phyloP scores from a whole-genome alignment of 1,140 invertebrate species.

The Vollenhovia emeryi region DNA sequence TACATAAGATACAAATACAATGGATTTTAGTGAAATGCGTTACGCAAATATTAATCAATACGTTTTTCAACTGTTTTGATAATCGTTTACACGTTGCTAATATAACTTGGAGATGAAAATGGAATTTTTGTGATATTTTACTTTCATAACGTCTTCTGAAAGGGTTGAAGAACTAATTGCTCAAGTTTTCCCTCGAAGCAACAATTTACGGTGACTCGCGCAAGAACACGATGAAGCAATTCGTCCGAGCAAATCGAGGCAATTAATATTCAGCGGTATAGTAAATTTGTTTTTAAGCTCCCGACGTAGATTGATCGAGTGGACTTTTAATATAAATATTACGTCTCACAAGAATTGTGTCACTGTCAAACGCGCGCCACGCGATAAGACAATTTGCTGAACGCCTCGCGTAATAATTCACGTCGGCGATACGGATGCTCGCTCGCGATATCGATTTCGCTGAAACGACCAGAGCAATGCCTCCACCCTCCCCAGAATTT shows the following conservation, averaged over 20 bases:
- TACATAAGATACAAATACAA: background rate
- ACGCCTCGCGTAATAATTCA: conserved; percentile 69
- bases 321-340: conserved; percentile 60
- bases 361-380: conserved; percentile 60
- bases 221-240: conserved; percentile 57
- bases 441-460: conserved; percentile 62
- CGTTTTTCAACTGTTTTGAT: background rate
- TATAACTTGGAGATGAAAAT: background rate
- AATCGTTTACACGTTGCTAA: background rate
- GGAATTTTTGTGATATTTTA: conserved; percentile 34
- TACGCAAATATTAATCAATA: background rate
- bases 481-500: conserved; percentile 44
- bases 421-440: conserved; percentile 53
- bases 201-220: conserved; percentile 54
- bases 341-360: conserved; percentile 55
- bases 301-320: conserved; percentile 49
- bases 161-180: conserved; percentile 54
- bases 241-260: conserved; percentile 56
- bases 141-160: conserved; percentile 20
- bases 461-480: conserved; percentile 49
- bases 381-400: conserved; percentile 72
- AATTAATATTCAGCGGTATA: conserved; percentile 57
- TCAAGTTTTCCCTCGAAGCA: conserved; percentile 43
- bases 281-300: conserved; percentile 58
- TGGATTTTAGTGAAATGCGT: background rate